Evolutionary conservation across 2,888 invertebrate species (phyloP), one percentile per base, ranked within the genome.

Genomic region (Cosmia pyralina): DNA sequence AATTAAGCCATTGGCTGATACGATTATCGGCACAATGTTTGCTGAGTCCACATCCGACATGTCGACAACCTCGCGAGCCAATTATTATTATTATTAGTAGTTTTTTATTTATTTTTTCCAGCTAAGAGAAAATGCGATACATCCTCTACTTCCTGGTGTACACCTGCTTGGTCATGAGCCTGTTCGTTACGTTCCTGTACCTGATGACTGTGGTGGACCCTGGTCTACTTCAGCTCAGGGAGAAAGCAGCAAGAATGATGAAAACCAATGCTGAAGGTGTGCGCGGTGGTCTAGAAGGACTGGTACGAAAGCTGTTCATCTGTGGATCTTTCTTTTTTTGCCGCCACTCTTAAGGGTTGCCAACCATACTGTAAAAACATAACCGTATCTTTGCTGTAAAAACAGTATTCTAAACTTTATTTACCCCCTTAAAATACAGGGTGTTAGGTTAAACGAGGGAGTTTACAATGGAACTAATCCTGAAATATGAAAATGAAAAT

Each of bases 151-250:
- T 91, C 50, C 4, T 89, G 0, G 76, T 89, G 4, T 90, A 85
- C 70, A 85, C 86, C 4, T 62, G 72, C 2, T n/a, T 91, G 11
- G 75, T 91, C 15, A 22, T 91, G 4, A 79, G 84, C 38, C 48
- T 93, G 34, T 92, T 94, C 69, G 11, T 73, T 0, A 72, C 85
- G 4, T 85, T 92, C 46, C 41, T 90, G 5, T 93, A 90, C 73
- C 75, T 93, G 67, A 89, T 93, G 89, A 90, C 89, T 3, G 77
- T 83, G 15, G 83, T 91, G 0, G 93, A 93, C 62, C 92, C 93
- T 17, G 93, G 88, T 0, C 82, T 93, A 10, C 72, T 85, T 79
- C 79, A 90, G 6, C 46, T 92, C 28, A 81, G 88, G 0, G 79
- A 85, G 34, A 88, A 85, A 53, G 86, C 88, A 4, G 78, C 77